Percentiles rank a stretch among this genome's conserved stretches.
Evolutionary conservation across 2,113 vertebrate species (phyloP).

Genomic region (Paratilapia polleni): DNA sequence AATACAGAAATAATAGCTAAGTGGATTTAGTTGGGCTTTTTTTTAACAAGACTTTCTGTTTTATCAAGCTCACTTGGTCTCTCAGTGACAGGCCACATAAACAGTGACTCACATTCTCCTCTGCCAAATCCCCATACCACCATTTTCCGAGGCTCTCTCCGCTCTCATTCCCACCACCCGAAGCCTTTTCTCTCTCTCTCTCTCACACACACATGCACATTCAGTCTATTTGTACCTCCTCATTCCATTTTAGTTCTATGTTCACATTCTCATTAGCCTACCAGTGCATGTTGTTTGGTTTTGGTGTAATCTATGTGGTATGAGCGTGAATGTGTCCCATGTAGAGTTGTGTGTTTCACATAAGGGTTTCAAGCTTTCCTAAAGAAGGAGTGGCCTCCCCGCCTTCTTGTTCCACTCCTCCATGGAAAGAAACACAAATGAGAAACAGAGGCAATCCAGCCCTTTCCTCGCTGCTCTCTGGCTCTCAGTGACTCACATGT

Average conservation of each 20-base stretch:
- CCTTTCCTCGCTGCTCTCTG: slow-evolving; percentile 61
- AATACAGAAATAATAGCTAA: not conserved
- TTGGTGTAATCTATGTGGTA: slow-evolving; percentile 24
- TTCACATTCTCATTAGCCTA: not conserved
- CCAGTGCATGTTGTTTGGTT: not conserved
- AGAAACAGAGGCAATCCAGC: slow-evolving; percentile 74
- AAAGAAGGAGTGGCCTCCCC: slow-evolving; percentile 50
- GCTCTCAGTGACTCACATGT: slow-evolving; percentile 78
- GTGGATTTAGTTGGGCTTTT: not conserved
- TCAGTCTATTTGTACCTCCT: not conserved
- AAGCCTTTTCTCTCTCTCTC: not conserved
- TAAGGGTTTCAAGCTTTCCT: slow-evolving; percentile 25
- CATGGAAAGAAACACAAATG: slow-evolving; percentile 81
- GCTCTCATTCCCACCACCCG: slow-evolving; percentile 37
- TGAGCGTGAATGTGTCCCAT: not conserved
- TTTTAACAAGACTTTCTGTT: slow-evolving; percentile 39
- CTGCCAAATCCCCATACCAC: slow-evolving; percentile 78
- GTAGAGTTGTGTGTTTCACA: slow-evolving; percentile 26
- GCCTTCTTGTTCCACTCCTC: slow-evolving; percentile 69
- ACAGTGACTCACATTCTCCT: slow-evolving; percentile 78
- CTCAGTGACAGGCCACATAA: slow-evolving; percentile 74
- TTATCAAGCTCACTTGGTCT: slow-evolving; percentile 60
- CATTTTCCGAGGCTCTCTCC: slow-evolving; percentile 70
- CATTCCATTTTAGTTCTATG: not conserved
- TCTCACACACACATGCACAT: not conserved